These are phyloP conservation scores for Perca schrenkii DNA, from an alignment of 2,113 vertebrate species.

Conservation along the genomic window DNA sequence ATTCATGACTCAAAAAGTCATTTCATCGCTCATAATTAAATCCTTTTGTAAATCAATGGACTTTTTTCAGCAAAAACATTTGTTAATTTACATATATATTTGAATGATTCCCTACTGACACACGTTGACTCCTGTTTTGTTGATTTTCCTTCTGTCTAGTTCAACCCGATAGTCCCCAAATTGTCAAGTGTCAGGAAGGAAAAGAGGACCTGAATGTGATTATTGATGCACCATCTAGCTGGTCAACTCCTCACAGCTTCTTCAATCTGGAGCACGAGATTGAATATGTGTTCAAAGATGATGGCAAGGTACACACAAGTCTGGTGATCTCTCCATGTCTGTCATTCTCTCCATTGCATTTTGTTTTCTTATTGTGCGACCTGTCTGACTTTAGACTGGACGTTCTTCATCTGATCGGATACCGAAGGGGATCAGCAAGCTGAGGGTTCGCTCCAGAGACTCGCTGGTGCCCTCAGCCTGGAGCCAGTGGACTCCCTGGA, in stretches of 20 bases:
- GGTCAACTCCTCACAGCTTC: constrained; percentile 83
- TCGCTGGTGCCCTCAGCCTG: constrained; percentile 75
- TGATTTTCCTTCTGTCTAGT: constrained; percentile 57
- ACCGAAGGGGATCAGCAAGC: constrained; percentile 59
- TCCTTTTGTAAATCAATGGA: background rate
- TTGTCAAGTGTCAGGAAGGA: constrained; percentile 49
- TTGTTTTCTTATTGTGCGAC: constrained; percentile 18
- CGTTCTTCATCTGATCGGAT: constrained; percentile 46
- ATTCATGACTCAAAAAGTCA: no score
- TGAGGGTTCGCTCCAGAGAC: constrained; percentile 83
- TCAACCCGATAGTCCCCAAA: constrained; percentile 68
- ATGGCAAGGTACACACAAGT: constrained; percentile 70
- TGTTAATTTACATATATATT: background rate
- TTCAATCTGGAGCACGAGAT: constrained; percentile 82
- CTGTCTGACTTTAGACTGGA: constrained; percentile 38
- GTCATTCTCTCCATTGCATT: background rate
- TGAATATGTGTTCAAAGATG: constrained; percentile 67
- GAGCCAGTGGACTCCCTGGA: constrained; percentile 84
- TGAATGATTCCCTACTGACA: background rate
- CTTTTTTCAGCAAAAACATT: background rate
- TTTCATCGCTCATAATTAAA: no score
- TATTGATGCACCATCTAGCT: constrained; percentile 72
- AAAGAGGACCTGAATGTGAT: constrained; percentile 60
- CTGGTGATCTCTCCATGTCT: background rate
- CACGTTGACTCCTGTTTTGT: background rate